These are phyloP conservation scores for Tenthredo mesomela DNA, from an alignment of 2,888 invertebrate genomes.

Conservation along the genomic window DNA sequence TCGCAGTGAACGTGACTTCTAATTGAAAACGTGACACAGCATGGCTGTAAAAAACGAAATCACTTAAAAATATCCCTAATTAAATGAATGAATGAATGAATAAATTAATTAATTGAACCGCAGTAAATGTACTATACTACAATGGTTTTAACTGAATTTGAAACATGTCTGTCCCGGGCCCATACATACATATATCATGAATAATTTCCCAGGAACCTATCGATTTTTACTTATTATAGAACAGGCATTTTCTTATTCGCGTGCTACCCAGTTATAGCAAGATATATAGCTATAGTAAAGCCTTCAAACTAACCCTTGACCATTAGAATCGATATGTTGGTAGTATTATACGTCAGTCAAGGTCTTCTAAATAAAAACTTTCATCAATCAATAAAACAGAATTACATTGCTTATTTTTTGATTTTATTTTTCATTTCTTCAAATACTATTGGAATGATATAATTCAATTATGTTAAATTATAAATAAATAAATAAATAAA, in stretches of 20 bases:
- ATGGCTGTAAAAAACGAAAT: too few species aligned
- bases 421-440: too few species aligned
- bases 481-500: too few species aligned
- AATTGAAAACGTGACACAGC: too few species aligned
- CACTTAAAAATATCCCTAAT: neutral
- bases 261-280: slow-evolving; percentile 5
- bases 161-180: neutral
- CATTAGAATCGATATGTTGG: slow-evolving; percentile 34
- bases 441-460: too few species aligned
- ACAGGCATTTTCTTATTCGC: slow-evolving; percentile 11
- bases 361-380: slow-evolving; percentile 10
- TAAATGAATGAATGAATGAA: too few species aligned
- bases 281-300: slow-evolving; percentile 6
- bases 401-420: neutral
- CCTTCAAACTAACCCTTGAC: slow-evolving; percentile 29
- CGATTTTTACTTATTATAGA: slow-evolving; percentile 21
- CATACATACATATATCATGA: neutral
- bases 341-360: slow-evolving; percentile 19
- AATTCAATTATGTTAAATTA: too few species aligned
- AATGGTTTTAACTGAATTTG: neutral
- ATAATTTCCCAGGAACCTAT: neutral
- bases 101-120: too few species aligned
- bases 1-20: too few species aligned
- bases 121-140: too few species aligned
- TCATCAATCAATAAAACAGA: slow-evolving; percentile 12